Base-by-base conservation (phyloP, 2,888 invertebrate genomes). In the Tetrapedia diversipes region DNA sequence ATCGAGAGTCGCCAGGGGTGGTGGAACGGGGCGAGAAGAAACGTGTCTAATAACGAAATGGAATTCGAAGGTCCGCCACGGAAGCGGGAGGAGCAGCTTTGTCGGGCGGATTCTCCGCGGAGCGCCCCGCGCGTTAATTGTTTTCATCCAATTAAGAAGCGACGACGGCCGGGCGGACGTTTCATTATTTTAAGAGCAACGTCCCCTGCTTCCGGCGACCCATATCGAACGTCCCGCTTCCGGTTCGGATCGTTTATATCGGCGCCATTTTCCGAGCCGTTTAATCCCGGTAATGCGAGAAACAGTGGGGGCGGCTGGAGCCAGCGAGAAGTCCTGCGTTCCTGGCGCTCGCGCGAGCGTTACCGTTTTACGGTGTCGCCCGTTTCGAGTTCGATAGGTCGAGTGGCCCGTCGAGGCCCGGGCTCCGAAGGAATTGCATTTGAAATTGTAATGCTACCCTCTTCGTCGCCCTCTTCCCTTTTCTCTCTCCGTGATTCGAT, bases 381-480 rank as follows among this genome's bases (percentile, higher is more conserved):
- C 24, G 45, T 57, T 63, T 66, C 69, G 65, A 77, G 64, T 72
- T 81, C 77, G 76, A 68, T 66, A 59, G 72, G 63, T 53, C 63
- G 59, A 70, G 27, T 27, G 72, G 51, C 59, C 78, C 71, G 53
- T 39, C 64, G 64, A 63, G 49, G 64, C 47, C n/a, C 81, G 29
- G 63, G 37, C 65, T 27, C 68, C 59, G 39, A 77, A 80, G 81
- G 86, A 87, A 91, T 91, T 91, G 88, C 91, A 91, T 91, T 91
- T 90, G 90, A 90, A 91, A 90, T 90, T 90, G 87, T 91, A 90
- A 91, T 91, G 84, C 81, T 34, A 43, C 24, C 27, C 49, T 56
- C 29, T 54, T 14, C 4, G 7, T 37, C 32, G 7, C 10, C 19
- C 37, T 14, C 1, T 4, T 4, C 19, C 43, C 51, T 3, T 22